Evolutionary conservation across 2,113 vertebrate species (phyloP).

Genomic region (Zootoca vivipara): DNA sequence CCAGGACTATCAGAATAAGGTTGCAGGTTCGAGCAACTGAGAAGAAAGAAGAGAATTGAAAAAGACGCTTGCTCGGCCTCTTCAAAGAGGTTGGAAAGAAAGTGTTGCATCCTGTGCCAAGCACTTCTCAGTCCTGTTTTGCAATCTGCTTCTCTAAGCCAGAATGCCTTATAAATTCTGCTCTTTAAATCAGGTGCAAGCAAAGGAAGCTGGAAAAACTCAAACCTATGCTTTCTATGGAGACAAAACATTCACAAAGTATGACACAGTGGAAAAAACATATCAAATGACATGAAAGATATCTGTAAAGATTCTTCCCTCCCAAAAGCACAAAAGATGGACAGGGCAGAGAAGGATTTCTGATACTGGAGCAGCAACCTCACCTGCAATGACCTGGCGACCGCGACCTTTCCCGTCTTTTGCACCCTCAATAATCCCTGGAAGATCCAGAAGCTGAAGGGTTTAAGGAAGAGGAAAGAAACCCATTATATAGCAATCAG

Average conservation of each 20-base stretch:
- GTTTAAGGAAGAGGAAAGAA: constrained; percentile 28
- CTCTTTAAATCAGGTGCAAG: background rate
- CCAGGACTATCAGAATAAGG: constrained; percentile 95
- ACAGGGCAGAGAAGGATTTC: background rate
- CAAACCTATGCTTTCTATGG: background rate
- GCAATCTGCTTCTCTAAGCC: background rate
- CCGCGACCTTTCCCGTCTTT: constrained; percentile 98
- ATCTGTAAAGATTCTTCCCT: background rate
- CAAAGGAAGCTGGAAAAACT: background rate
- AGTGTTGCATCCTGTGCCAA: no score
- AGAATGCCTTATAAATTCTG: background rate
- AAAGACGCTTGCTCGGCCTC: background rate
- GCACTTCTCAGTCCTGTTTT: background rate
- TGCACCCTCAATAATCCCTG: constrained; percentile 98
- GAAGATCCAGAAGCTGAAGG: constrained; percentile 92
- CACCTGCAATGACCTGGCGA: constrained; percentile 96
- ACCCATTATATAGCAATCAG: background rate
- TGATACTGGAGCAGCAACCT: constrained; percentile 26
- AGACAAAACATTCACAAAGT: background rate
- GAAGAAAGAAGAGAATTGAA: background rate
- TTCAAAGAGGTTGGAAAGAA: background rate
- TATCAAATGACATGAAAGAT: no score
- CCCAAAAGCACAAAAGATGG: background rate
- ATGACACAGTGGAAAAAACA: background rate
- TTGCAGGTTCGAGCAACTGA: constrained; percentile 98